Percentiles rank a stretch among this genome's conserved stretches.
These are phyloP conservation scores for Caenorhabditis latens DNA, from an alignment of 1,140 invertebrate genomes.

Conservation along the genomic window DNA sequence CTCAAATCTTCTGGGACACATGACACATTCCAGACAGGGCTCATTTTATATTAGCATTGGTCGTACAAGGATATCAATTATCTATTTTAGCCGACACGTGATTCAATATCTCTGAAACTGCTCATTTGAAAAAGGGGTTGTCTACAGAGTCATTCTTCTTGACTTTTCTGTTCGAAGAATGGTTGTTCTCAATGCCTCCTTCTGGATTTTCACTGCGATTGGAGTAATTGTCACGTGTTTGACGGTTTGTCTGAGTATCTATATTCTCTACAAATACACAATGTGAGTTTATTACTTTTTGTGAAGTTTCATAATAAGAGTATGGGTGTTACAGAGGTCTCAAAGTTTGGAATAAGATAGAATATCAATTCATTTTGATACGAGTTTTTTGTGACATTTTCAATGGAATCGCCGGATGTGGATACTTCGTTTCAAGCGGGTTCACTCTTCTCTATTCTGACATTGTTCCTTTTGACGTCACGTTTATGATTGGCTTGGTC, in stretches of 20 bases:
- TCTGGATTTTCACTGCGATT: conserved; percentile 2
- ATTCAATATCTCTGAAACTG: background rate
- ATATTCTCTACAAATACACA: background rate
- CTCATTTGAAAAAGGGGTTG: no score
- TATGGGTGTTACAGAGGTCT: background rate
- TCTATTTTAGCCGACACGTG: background rate
- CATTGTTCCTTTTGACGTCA: background rate
- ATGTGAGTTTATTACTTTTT: background rate
- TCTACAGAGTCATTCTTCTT: no score
- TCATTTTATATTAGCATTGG: no score
- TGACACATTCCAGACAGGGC: no score
- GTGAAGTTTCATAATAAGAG: background rate
- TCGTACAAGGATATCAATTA: background rate
- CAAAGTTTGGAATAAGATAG: background rate
- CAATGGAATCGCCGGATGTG: background rate
- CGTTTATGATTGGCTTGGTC: background rate
- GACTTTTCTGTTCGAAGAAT: background rate
- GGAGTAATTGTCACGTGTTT: background rate
- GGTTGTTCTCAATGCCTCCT: background rate
- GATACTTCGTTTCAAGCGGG: background rate
- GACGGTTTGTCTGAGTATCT: background rate
- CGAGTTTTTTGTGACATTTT: background rate
- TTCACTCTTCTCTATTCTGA: background rate
- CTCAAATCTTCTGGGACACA: no score
- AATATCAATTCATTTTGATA: background rate